Percentiles rank a stretch among this genome's conserved stretches.
Conservation (phyloP, 2,113 vertebrate genomes). For the Reinhardtius hippoglossoides region DNA sequence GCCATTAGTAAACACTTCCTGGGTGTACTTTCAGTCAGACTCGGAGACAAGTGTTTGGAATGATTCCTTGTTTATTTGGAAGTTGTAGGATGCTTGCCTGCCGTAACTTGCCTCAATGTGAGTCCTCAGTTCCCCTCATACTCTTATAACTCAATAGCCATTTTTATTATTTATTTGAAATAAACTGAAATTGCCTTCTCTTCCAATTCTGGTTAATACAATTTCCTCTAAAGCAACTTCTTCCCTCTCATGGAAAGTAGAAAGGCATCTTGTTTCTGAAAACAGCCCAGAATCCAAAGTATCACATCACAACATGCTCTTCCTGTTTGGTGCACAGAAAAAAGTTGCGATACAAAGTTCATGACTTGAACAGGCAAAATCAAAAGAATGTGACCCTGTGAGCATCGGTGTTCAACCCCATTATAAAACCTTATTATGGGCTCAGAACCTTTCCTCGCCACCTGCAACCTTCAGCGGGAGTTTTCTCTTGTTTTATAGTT, state of each 20-base stretch:
- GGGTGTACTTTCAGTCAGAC: background rate
- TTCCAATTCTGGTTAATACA: background rate
- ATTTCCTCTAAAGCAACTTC: background rate
- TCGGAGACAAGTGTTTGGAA: background rate
- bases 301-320: background rate
- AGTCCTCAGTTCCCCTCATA: background rate
- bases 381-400: conserved; percentile 6
- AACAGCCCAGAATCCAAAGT: background rate
- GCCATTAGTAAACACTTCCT: background rate
- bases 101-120: background rate
- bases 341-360: conserved; percentile 3
- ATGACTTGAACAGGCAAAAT: conserved; percentile 11
- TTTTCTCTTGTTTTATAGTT: conserved; percentile 34
- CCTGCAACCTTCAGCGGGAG: background rate
- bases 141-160: background rate
- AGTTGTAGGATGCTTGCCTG: background rate
- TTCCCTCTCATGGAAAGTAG: background rate
- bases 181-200: background rate
- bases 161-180: background rate
- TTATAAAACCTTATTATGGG: background rate
- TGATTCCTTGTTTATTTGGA: background rate
- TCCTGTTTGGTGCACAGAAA: background rate
- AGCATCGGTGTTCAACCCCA: background rate
- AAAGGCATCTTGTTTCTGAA: background rate
- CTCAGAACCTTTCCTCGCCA: conserved; percentile 15